phyloP scores from a whole-genome alignment of 2,888 invertebrate genomes.

The Entomobrya multifasciata region DNA sequence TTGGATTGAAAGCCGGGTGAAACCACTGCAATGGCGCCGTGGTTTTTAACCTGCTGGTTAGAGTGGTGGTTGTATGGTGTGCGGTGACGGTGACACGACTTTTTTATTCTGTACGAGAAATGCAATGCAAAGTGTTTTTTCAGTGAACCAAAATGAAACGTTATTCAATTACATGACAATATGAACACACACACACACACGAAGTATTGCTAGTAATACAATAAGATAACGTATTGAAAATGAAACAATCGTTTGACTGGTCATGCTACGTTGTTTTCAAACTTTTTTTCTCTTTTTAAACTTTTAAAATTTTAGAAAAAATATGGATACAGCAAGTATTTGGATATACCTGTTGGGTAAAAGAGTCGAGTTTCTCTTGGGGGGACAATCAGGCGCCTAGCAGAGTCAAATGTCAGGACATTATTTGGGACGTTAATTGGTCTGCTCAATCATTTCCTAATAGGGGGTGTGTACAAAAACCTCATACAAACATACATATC shows the following conservation, averaged over 20 bases:
- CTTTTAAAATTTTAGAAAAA: not conserved
- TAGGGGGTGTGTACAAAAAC: slow-evolving; percentile 78
- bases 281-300: not conserved
- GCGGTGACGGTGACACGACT: slow-evolving; percentile 20
- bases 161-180: slow-evolving; percentile 46
- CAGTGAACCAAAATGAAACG: slow-evolving; percentile 42
- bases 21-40: slow-evolving; percentile 60
- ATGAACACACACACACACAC: slow-evolving; percentile 50
- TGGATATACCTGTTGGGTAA: slow-evolving; percentile 73
- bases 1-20: slow-evolving; percentile 62
- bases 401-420: slow-evolving; percentile 80
- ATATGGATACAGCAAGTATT: not conserved
- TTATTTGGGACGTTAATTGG: slow-evolving; percentile 80
- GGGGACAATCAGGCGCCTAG: slow-evolving; percentile 80
- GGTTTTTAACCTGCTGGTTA: slow-evolving; percentile 34
- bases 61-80: slow-evolving; percentile 7
- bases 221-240: slow-evolving; percentile 9
- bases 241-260: slow-evolving; percentile 2
- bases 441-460: slow-evolving; percentile 80
- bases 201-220: slow-evolving; percentile 27
- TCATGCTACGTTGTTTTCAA: no score
- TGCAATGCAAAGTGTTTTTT: slow-evolving; percentile 6
- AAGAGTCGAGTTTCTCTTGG: slow-evolving; percentile 79
- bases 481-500: not conserved
- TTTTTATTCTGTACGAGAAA: slow-evolving; percentile 21